Percentiles rank a stretch among this genome's conserved stretches.
Evolutionary conservation across 2,888 invertebrate species (phyloP).

Genomic region (Sphaerophoria rueppellii): DNA sequence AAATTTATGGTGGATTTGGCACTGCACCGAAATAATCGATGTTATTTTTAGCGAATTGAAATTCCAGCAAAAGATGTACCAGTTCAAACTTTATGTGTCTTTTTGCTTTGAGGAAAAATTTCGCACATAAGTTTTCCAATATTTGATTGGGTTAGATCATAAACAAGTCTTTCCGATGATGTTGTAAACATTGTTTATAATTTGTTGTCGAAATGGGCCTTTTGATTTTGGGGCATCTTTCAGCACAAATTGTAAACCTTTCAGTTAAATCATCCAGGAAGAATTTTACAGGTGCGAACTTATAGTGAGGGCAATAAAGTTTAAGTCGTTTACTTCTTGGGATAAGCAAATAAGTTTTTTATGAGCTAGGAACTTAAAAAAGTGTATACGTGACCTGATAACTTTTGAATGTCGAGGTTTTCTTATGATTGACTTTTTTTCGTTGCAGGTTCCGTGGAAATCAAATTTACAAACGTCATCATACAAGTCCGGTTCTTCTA

Average conservation of each 20-base stretch:
- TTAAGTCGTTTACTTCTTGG: neutral
- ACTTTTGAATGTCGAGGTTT: too few species aligned
- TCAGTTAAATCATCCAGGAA: constrained; percentile 28
- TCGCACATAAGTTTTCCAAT: constrained; percentile 2
- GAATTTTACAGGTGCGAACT: neutral
- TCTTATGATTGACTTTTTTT: neutral
- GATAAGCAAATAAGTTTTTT: neutral
- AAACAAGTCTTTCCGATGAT: constrained; percentile 2
- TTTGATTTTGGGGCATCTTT: constrained; percentile 13
- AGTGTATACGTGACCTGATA: too few species aligned
- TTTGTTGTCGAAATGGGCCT: constrained; percentile 3
- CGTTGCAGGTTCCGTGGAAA: constrained; percentile 80
- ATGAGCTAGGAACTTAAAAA: neutral
- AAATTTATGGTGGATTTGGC: constrained; percentile 61
- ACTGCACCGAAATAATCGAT: constrained; percentile 39
- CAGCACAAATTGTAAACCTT: neutral
- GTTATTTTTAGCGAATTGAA: constrained; percentile 64
- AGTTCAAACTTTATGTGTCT: neutral
- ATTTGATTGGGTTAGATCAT: neutral
- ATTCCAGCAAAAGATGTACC: constrained; percentile 36
- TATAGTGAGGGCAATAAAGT: neutral
- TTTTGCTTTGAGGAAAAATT: neutral
- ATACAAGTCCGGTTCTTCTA: constrained; percentile 78
- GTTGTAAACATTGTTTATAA: neutral
- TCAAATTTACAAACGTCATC: constrained; percentile 78